Percentiles rank a stretch among this genome's conserved stretches.
These are phyloP conservation scores for Serranus cabrilla DNA, from an alignment of 2,797 vertebrate species.

Conservation along the genomic window DNA sequence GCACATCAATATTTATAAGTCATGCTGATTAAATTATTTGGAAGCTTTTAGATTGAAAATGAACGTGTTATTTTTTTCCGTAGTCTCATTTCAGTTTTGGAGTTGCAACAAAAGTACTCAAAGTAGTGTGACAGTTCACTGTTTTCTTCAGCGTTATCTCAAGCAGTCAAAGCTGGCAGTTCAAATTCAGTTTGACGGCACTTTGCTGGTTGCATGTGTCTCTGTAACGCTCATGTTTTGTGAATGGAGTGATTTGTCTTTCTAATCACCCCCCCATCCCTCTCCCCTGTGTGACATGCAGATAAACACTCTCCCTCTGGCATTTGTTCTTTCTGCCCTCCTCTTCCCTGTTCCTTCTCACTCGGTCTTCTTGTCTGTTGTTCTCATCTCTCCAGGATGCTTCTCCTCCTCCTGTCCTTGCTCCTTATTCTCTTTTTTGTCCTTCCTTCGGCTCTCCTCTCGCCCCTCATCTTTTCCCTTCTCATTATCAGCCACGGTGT, in stretches of 20 bases:
- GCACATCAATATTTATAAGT: conserved; percentile 5
- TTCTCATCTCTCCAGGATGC: conserved; percentile 44
- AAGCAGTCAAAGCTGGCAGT: conserved; percentile 17
- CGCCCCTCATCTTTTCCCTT: conserved; percentile 17
- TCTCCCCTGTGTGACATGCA: conserved; percentile 51
- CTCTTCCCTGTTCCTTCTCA: conserved; percentile 30
- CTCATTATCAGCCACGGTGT: conserved; percentile 44
- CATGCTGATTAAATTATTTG: conserved; percentile 26
- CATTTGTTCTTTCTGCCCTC: conserved; percentile 54
- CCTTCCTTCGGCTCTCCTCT: conserved; percentile 4
- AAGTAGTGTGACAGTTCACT: not conserved
- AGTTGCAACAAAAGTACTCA: conserved; percentile 9
- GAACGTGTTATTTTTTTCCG: conserved; percentile 19
- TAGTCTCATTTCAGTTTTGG: not conserved
- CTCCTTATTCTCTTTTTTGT: not conserved
- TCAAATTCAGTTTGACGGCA: conserved; percentile 7
- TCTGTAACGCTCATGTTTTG: conserved; percentile 51
- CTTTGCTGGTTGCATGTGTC: conserved; percentile 23
- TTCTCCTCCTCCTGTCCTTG: conserved; percentile 28
- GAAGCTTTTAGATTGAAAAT: conserved; percentile 11
- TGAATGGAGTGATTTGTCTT: conserved; percentile 63
- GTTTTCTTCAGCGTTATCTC: conserved; percentile 37
- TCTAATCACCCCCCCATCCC: conserved; percentile 47
- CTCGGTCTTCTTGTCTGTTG: conserved; percentile 25
- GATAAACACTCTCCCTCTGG: conserved; percentile 61